phyloP scores from a whole-genome alignment of 2,888 invertebrate genomes.

The Amorpha juglandis region DNA sequence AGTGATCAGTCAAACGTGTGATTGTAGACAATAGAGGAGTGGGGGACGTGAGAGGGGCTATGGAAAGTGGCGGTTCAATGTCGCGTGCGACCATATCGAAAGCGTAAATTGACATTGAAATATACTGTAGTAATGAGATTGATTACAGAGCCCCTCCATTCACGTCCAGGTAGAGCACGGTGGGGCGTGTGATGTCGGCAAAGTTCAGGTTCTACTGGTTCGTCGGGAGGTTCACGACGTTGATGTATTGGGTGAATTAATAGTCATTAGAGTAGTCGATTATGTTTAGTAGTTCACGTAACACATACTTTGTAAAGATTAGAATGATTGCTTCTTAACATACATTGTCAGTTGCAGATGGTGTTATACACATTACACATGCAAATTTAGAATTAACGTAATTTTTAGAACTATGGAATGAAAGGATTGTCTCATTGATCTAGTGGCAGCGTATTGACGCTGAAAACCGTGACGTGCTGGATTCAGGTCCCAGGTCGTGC shows the following conservation, averaged over 20 bases:
- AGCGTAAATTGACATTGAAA: constrained; percentile 70
- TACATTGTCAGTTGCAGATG: too few relatives aligned
- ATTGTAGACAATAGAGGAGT: constrained; percentile 58
- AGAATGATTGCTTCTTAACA: too few relatives aligned
- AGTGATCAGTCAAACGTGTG: constrained; percentile 69
- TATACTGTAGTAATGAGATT: constrained; percentile 46
- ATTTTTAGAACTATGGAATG: too few relatives aligned
- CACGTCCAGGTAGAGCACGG: constrained; percentile 4
- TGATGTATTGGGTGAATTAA: neutral
- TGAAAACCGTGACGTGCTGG: too few relatives aligned
- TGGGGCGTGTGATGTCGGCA: neutral
- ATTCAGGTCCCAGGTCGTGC: too few relatives aligned
- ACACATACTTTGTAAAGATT: too few relatives aligned
- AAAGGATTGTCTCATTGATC: too few relatives aligned
- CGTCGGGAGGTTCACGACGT: neutral
- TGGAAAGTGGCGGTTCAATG: constrained; percentile 59
- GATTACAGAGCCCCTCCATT: constrained; percentile 29
- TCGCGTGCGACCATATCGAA: constrained; percentile 60
- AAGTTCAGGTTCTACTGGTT: neutral
- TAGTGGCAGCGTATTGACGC: too few relatives aligned
- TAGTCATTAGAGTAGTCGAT: neutral
- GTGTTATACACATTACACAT: too few relatives aligned
- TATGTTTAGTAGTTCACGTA: too few relatives aligned
- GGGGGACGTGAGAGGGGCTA: constrained; percentile 48
- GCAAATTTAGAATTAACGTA: too few relatives aligned